phyloP scores from a whole-genome alignment of 2,113 vertebrate genomes.

The Formicarius rufipectus region DNA sequence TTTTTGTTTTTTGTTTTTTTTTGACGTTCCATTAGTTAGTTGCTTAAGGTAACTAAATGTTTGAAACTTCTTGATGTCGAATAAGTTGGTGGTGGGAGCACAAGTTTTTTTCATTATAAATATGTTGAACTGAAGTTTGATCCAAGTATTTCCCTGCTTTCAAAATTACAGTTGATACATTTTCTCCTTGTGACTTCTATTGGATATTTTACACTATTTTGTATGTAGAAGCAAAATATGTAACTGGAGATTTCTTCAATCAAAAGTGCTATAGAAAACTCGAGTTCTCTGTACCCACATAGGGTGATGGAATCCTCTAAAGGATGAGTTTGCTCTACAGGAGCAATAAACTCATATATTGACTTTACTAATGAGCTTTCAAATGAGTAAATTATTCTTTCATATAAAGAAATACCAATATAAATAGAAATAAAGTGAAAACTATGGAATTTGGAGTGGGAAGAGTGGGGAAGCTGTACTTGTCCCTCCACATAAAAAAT shows the following conservation, averaged over 20 bases:
- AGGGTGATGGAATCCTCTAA: background rate
- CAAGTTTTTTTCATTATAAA: background rate
- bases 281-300: background rate
- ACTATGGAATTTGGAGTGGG: accelerated
- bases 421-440: background rate
- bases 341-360: background rate
- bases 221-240: background rate
- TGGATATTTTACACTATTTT: background rate
- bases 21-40: background rate
- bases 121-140: background rate
- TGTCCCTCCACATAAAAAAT: background rate
- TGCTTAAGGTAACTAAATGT: background rate
- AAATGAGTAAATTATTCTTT: background rate
- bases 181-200: background rate
- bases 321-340: background rate
- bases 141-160: background rate
- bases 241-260: background rate
- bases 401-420: background rate
- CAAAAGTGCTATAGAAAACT: background rate
- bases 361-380: background rate
- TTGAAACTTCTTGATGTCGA: background rate
- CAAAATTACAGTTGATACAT: background rate
- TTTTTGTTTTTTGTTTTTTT: background rate
- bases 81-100: background rate
- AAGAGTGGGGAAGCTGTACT: background rate